Conservation (phyloP, 2,797 vertebrate genomes). For the Echiichthys vipera region DNA sequence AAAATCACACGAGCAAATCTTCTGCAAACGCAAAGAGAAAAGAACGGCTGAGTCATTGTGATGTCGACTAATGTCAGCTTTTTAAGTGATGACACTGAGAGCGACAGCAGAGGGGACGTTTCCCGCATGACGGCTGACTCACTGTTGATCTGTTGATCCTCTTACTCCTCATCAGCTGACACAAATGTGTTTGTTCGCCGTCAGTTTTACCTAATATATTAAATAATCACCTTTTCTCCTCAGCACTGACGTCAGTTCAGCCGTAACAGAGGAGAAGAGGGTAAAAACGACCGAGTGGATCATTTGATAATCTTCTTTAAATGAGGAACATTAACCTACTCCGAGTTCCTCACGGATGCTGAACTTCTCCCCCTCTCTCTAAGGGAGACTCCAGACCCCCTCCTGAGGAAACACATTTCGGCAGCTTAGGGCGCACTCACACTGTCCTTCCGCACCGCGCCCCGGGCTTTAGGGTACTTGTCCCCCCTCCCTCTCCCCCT, state of each 20-base stretch:
- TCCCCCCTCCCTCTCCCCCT: too few species aligned
- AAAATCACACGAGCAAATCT: slow-evolving; percentile 6
- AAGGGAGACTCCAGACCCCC: too few species aligned
- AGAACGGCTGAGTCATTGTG: slow-evolving; percentile 2
- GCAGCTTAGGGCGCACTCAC: too few species aligned
- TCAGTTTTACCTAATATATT: background rate
- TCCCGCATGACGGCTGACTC: slow-evolving; percentile 41
- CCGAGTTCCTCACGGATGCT: too few species aligned
- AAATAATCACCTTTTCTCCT: background rate
- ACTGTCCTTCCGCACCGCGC: too few species aligned
- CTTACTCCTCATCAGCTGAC: slow-evolving; percentile 37
- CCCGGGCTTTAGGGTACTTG: too few species aligned
- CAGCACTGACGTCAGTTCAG: background rate
- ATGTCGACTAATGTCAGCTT: background rate
- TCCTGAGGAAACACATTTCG: too few species aligned
- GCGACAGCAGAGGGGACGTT: background rate
- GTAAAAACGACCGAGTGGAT: background rate
- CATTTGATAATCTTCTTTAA: background rate
- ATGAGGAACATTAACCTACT: too few species aligned
- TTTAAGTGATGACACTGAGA: background rate
- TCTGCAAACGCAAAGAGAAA: background rate
- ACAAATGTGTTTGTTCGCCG: slow-evolving; percentile 23
- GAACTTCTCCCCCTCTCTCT: too few species aligned
- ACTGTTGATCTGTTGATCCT: slow-evolving; percentile 5
- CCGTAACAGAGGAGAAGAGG: background rate